Conservation (phyloP, 2,797 vertebrate genomes). For the Scyliorhinus canicula region DNA sequence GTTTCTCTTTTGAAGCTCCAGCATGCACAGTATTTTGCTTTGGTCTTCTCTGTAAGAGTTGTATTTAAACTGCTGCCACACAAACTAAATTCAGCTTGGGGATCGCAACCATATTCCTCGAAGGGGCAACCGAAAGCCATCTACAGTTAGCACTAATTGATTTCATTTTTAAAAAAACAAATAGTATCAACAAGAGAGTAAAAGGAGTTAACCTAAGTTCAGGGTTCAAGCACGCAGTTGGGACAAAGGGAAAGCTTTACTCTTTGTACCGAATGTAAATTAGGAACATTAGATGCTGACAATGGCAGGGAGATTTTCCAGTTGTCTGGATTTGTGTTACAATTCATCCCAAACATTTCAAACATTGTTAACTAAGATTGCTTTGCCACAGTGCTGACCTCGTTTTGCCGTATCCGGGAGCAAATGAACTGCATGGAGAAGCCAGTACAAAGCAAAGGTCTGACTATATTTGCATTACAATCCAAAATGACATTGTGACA, state of each 20-base stretch:
- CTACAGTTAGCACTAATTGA: background rate
- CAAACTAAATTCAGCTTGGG: background rate
- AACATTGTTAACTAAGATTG: background rate
- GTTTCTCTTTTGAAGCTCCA: background rate
- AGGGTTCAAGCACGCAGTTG: background rate
- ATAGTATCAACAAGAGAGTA: background rate
- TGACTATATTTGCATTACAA: background rate
- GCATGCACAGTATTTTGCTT: background rate
- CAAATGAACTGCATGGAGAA: background rate
- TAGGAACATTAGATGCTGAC: background rate
- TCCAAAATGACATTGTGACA: background rate
- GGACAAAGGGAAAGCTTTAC: background rate
- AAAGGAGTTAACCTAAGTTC: conserved; percentile 1
- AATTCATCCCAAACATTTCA: background rate
- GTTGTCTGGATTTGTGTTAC: background rate
- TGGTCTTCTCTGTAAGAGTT: background rate
- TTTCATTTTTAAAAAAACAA: background rate
- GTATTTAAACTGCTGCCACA: background rate
- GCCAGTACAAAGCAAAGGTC: background rate
- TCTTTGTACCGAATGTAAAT: background rate
- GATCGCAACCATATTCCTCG: background rate
- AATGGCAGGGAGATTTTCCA: background rate
- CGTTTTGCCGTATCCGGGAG: background rate
- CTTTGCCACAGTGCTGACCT: background rate
- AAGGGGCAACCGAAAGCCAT: background rate